These are phyloP conservation scores for Loriculus beryllinus DNA, from an alignment of 2,797 vertebrate genomes.

Conservation along the genomic window DNA sequence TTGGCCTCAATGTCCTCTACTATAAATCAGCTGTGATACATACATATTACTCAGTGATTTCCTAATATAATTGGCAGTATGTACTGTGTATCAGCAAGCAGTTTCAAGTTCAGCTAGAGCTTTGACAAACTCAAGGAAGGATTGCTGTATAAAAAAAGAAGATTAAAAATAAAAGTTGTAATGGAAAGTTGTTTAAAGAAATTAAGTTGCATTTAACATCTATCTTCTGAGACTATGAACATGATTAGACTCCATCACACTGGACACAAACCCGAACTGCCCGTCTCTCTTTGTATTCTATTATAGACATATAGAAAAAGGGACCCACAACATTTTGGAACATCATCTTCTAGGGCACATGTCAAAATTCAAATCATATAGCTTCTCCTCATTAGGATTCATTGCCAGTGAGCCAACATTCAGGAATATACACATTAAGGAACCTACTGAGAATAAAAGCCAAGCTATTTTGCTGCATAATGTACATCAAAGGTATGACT, in stretches of 20 bases:
- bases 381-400: background rate
- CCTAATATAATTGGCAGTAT: background rate
- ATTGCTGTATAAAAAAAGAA: background rate
- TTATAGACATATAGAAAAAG: background rate
- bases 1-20: background rate
- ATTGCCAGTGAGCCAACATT: background rate
- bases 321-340: background rate
- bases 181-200: background rate
- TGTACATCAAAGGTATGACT: background rate
- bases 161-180: background rate
- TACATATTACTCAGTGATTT: background rate
- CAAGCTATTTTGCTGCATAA: background rate
- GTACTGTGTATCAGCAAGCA: background rate
- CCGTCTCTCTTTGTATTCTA: background rate
- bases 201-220: background rate
- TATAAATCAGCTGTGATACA: background rate
- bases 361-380: background rate
- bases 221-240: background rate
- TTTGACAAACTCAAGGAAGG: background rate
- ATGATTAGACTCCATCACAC: background rate
- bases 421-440: background rate
- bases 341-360: background rate
- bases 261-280: background rate
- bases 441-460: constrained; percentile 17
- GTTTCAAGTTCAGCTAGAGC: background rate